phyloP scores from a whole-genome alignment of 2,888 invertebrate genomes.

The Merodon equestris region DNA sequence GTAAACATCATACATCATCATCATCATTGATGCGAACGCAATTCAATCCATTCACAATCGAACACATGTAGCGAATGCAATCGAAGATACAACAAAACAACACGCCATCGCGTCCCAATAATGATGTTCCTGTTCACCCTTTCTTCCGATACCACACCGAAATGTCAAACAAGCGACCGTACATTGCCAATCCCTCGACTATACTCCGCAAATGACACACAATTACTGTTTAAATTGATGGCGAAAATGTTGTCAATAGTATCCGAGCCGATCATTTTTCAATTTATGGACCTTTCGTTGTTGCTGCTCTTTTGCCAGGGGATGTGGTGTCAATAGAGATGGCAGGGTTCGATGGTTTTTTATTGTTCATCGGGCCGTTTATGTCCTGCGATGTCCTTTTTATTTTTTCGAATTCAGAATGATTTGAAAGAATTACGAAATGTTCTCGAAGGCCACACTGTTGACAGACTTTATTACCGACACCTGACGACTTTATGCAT shows the following conservation, averaged over 20 bases:
- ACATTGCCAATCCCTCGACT: conserved; percentile 41
- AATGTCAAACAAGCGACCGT: too few species aligned
- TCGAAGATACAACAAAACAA: conserved; percentile 39
- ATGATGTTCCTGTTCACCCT: conserved; percentile 55
- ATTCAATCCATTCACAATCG: conserved; percentile 57
- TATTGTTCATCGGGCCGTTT: conserved; percentile 10
- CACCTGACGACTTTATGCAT: conserved; percentile 46
- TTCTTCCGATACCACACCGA: conserved; percentile 20
- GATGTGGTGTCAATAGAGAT: conserved; percentile 42
- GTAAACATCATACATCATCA: conserved; percentile 65
- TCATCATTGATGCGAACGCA: conserved; percentile 24
- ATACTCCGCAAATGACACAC: conserved; percentile 62
- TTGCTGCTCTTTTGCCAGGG: too few species aligned
- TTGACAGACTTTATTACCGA: conserved; percentile 32
- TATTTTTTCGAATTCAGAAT: neutral
- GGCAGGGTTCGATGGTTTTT: conserved; percentile 6
- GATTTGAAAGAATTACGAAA: neutral
- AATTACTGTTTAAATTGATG: conserved; percentile 66
- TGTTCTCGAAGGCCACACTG: conserved; percentile 1
- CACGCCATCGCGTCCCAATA: conserved; percentile 38
- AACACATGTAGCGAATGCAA: conserved; percentile 52
- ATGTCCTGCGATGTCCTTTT: conserved; percentile 16
- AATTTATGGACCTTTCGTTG: conserved; percentile 29
- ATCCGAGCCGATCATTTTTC: conserved; percentile 66
- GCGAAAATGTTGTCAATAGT: conserved; percentile 63